These are phyloP conservation scores for Aulostomus chinensis DNA, from an alignment of 2,797 vertebrate species.

Conservation along the genomic window DNA sequence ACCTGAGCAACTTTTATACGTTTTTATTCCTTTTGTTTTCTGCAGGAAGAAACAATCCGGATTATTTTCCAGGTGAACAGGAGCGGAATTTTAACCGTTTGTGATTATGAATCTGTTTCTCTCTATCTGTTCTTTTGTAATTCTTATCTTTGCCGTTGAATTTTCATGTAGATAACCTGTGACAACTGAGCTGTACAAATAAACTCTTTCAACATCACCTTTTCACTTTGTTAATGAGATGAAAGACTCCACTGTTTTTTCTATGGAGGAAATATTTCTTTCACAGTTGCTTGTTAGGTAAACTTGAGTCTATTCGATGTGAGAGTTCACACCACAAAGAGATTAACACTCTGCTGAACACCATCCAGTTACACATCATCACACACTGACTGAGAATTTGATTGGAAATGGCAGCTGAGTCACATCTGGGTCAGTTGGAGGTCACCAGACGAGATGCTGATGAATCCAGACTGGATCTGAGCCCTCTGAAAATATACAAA, in stretches of 20 bases:
- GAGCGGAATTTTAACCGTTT: slow-evolving; percentile 9
- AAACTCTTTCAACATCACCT: background rate
- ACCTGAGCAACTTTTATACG: background rate
- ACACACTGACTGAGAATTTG: background rate
- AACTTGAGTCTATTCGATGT: slow-evolving; percentile 12
- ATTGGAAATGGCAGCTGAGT: slow-evolving; percentile 13
- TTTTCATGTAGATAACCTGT: background rate
- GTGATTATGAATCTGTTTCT: slow-evolving; percentile 14
- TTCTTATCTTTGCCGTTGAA: background rate
- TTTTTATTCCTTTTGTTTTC: background rate
- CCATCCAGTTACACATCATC: slow-evolving; percentile 36
- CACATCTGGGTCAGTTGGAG: slow-evolving; percentile 26
- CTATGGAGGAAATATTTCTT: no score
- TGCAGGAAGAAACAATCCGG: slow-evolving; percentile 30
- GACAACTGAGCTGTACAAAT: slow-evolving; percentile 7
- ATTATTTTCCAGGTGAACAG: background rate
- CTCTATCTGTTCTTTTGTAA: background rate
- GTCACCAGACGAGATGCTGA: slow-evolving; percentile 5
- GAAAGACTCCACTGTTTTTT: no score
- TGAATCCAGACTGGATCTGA: background rate
- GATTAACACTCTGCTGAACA: slow-evolving; percentile 40
- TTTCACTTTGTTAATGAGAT: background rate
- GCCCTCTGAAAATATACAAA: background rate
- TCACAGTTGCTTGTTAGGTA: background rate
- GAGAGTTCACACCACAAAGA: slow-evolving; percentile 35